Base-by-base conservation (phyloP, 2,113 vertebrate species). In the Gnathonemus longibarbis region DNA sequence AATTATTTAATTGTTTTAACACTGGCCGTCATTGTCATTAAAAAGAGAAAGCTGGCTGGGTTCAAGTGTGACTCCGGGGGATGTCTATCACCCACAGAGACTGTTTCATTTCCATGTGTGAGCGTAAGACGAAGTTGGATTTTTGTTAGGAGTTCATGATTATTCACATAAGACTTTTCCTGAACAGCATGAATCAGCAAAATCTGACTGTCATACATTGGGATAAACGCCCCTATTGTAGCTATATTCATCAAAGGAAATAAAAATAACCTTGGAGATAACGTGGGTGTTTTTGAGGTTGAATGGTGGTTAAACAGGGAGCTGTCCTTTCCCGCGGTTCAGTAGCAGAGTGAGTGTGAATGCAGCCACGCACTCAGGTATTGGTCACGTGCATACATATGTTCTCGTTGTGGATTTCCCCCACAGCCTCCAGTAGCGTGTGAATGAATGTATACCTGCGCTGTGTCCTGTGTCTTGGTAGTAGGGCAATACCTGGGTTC, bases 131-230 rank as follows among this genome's bases (percentile, higher is more conserved):
- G 24, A 49, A 84, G 89, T 85, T 24, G 89, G 80, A 62, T 52
- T 89, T 89, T 89, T 85, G 50, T 24, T 21, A 52, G 53, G 89
- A 89, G 31, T 85, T 66, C 77, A 84, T 58, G 31, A 17, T 27
- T n/a, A 31, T 39, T 89, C 39, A 84, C 42, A 19, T 85, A 83
- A 84, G 11, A 5, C 13, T 19, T 56, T 49, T 49, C 13, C 50
- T 45, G 39, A 45, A 46, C 39, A 46, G 19, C 77, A 85, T 89
- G 89, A 89, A 24, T 58, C 49, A 84, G 77, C 39, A 84, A 48
- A 88, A 74, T 39, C 58, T 15, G 19, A 24, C 13, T 89, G 88
- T n/a, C 50, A 83, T 42, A 3, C 24, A 70, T 70, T 31, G 62
- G 31, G 19, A 13, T 35, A 39, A 84, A 52, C 42, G 1, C 45